Evolutionary conservation across 2,888 invertebrate genomes (phyloP).

Genomic region (Furcula furcula): DNA sequence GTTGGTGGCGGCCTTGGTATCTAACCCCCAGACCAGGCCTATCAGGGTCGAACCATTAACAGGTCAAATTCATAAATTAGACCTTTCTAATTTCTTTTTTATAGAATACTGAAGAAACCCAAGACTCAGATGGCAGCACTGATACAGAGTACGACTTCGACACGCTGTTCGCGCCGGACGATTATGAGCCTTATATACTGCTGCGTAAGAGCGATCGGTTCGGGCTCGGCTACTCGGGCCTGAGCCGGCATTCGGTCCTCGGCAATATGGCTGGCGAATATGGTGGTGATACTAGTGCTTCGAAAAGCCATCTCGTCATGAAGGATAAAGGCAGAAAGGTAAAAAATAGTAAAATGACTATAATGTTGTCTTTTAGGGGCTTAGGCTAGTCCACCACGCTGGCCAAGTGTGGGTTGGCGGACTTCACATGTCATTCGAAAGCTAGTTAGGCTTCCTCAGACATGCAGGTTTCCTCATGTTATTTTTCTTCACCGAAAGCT

Average conservation of each 20-base stretch:
- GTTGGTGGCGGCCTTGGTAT: too few species aligned
- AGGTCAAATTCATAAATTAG: too few species aligned
- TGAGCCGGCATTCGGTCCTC: conserved; percentile 85
- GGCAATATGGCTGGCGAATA: conserved; percentile 62
- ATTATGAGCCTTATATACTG: conserved; percentile 87
- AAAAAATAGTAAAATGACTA: too few species aligned
- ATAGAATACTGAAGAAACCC: conserved; percentile 39
- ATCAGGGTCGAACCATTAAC: too few species aligned
- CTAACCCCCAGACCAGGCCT: too few species aligned
- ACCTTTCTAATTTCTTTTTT: conserved; percentile 14
- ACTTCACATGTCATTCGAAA: too few species aligned
- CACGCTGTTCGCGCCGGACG: conserved; percentile 89
- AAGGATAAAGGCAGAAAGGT: conserved; percentile 75
- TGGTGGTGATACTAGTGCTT: conserved; percentile 37
- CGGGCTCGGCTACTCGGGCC: conserved; percentile 89
- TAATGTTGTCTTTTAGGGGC: too few species aligned
- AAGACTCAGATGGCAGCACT: conserved; percentile 41
- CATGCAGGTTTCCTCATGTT: too few species aligned
- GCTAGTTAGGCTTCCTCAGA: too few species aligned
- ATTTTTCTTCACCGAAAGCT: too few species aligned
- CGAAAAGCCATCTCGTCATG: conserved; percentile 63
- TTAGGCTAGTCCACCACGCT: too few species aligned
- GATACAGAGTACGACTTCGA: conserved; percentile 80
- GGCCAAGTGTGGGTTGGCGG: too few species aligned
- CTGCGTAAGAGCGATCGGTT: conserved; percentile 91